phyloP scores from a whole-genome alignment of 2,888 invertebrate species.

The Drosophila parthenogenetica region DNA sequence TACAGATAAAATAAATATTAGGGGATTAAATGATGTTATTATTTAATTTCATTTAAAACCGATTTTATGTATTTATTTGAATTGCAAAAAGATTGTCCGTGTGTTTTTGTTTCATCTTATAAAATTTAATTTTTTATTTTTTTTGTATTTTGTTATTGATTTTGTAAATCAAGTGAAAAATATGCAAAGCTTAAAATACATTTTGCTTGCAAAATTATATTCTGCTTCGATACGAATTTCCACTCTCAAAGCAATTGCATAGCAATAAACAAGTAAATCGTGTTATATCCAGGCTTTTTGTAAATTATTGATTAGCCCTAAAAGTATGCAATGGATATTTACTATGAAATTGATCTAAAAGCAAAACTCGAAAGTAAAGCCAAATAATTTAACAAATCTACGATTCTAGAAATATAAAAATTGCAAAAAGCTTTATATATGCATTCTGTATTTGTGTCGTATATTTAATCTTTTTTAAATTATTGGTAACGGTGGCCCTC shows the following conservation, averaged over 20 bases:
- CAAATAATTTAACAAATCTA: constrained; percentile 41
- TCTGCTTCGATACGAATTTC: not conserved
- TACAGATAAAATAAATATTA: not conserved
- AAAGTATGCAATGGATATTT: not conserved
- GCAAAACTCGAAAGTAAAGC: not conserved
- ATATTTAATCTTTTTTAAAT: constrained; percentile 58
- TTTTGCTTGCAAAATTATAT: constrained; percentile 35
- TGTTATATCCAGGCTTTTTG: too few species aligned
- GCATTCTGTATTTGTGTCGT: constrained; percentile 38
- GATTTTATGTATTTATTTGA: constrained; percentile 40
- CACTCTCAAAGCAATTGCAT: constrained; percentile 1
- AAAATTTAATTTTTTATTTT: constrained; percentile 9
- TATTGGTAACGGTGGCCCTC: constrained; percentile 73
- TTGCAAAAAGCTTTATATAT: constrained; percentile 63
- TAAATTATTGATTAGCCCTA: not conserved
- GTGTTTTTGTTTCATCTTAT: constrained; percentile 41
- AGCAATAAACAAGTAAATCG: not conserved
- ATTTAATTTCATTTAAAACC: constrained; percentile 5
- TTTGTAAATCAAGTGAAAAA: constrained; percentile 26
- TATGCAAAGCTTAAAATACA: constrained; percentile 27
- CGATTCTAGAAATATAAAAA: constrained; percentile 36
- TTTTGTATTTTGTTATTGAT: constrained; percentile 15
- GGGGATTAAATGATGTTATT: not conserved
- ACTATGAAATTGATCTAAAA: constrained; percentile 5
- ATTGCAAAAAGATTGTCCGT: constrained; percentile 76